Percentiles rank a stretch among this genome's conserved stretches.
These are phyloP conservation scores for Glomeris maerens DNA, from an alignment of 1,140 invertebrate species.

Conservation along the genomic window DNA sequence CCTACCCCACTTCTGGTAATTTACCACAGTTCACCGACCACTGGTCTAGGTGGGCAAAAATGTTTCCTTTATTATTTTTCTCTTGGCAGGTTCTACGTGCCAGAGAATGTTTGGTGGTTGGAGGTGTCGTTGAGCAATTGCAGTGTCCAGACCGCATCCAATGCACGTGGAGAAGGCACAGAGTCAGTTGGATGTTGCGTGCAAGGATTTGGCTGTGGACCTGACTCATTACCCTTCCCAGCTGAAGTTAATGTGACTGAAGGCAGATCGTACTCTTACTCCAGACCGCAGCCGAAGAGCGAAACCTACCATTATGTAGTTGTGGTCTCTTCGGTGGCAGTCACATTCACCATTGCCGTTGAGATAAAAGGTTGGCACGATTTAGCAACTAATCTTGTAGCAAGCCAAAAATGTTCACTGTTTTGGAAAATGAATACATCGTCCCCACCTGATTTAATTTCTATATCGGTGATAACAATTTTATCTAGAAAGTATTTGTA, in stretches of 20 bases:
- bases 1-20: too few relatives aligned
- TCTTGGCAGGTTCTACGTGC: conserved; percentile 36
- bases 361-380: conserved; percentile 28
- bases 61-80: conserved; percentile 5
- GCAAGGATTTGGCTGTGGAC: conserved; percentile 6
- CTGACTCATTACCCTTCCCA: conserved; percentile 5
- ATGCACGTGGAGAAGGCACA: conserved; percentile 23
- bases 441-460: too few relatives aligned
- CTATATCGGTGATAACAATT: too few relatives aligned
- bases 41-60: too few relatives aligned
- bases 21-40: too few relatives aligned
- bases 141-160: not conserved
- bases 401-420: not conserved
- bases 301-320: conserved; percentile 41
- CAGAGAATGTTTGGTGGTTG: conserved; percentile 35
- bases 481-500: not conserved
- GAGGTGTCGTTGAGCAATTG: conserved; percentile 35
- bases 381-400: not conserved
- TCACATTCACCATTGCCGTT: conserved; percentile 33
- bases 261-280: conserved; percentile 28
- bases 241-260: conserved; percentile 4
- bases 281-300: conserved; percentile 34
- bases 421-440: too few relatives aligned
- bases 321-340: conserved; percentile 33
- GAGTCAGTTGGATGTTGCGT: conserved; percentile 10